Conservation (phyloP, 2,797 vertebrate species). For the Manis crassicaudata region DNA sequence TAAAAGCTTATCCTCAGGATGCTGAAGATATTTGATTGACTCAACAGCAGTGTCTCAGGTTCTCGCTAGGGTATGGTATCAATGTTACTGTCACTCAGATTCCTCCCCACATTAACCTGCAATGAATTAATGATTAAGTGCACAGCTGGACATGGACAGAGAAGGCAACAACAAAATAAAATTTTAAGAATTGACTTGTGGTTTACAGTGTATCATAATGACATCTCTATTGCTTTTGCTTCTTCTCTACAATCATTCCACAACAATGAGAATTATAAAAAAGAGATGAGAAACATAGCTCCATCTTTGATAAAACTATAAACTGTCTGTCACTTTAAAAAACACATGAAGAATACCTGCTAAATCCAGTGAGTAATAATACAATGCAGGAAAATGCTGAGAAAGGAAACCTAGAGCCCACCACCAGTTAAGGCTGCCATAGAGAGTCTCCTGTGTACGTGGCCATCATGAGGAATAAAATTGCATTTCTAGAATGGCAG, state of each 20-base stretch:
- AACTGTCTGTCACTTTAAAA: neutral
- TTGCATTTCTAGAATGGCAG: neutral
- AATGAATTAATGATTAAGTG: neutral
- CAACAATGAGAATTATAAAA: constrained; percentile 9
- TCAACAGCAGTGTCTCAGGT: neutral
- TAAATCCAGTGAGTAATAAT: neutral
- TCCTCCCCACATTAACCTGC: neutral
- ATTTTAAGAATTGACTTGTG: neutral
- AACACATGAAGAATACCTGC: neutral
- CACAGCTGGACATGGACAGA: neutral
- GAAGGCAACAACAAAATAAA: neutral
- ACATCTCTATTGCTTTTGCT: neutral
- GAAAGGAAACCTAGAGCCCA: neutral
- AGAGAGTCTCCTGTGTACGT: neutral
- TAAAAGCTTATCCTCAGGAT: neutral
- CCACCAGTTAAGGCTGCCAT: neutral
- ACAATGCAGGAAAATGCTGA: neutral
- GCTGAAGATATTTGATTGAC: neutral
- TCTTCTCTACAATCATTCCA: neutral
- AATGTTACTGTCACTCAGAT: neutral
- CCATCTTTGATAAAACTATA: neutral
- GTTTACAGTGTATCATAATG: neutral
- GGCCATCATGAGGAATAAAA: neutral
- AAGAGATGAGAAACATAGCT: neutral
- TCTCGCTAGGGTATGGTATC: neutral